Percentiles rank a stretch among this genome's conserved stretches.
Conservation (phyloP, 2,113 vertebrate species). For the Otis tarda region DNA sequence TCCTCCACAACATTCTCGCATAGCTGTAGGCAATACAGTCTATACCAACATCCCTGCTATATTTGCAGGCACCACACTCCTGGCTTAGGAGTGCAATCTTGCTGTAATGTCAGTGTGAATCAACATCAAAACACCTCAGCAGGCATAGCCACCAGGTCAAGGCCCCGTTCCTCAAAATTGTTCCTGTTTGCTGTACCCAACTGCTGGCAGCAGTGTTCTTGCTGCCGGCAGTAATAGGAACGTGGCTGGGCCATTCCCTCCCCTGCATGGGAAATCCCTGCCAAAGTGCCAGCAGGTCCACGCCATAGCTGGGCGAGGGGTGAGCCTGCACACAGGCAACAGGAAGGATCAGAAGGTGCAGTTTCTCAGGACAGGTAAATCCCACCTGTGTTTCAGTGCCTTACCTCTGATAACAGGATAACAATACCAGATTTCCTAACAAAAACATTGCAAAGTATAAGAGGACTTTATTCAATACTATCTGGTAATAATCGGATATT, state of each 20-base stretch:
- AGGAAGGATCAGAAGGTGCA: not conserved
- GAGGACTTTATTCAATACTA: not conserved
- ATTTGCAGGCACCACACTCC: not conserved
- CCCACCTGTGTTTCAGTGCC: not conserved
- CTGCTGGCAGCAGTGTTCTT: rapidly evolving
- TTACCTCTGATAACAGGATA: not conserved
- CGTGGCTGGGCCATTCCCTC: not conserved
- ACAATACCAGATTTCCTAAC: not conserved
- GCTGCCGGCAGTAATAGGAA: not conserved
- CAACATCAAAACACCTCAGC: not conserved
- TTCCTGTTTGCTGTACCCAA: not conserved
- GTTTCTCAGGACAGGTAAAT: not conserved
- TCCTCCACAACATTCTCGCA: not conserved
- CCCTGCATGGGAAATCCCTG: not conserved
- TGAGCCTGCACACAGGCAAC: not conserved
- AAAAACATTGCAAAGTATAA: not conserved
- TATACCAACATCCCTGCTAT: not conserved
- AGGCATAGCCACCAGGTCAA: not conserved
- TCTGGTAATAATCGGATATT: not conserved
- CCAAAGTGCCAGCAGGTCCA: rapidly evolving
- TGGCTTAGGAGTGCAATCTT: not conserved
- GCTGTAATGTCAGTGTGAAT: not conserved
- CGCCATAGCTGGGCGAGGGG: rapidly evolving
- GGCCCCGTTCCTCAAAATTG: not conserved
- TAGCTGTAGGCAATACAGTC: not conserved